phyloP scores from a whole-genome alignment of 2,888 invertebrate genomes.

The Venusia cambrica region DNA sequence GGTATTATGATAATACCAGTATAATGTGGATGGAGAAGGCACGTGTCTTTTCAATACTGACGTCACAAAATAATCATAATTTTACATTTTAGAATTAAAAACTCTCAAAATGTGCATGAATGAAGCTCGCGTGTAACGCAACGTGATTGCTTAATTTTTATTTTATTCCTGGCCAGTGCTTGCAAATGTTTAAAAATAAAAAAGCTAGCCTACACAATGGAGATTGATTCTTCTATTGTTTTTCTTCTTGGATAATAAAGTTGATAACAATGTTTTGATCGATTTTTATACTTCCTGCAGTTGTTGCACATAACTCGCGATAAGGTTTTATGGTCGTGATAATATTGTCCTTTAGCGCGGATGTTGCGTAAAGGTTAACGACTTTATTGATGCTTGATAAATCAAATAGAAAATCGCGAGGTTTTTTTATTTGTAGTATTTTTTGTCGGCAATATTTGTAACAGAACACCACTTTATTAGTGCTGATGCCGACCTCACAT shows the following conservation, averaged over 20 bases:
- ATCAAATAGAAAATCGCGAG: constrained; percentile 23
- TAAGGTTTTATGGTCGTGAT: constrained; percentile 31
- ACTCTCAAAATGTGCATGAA: constrained; percentile 47
- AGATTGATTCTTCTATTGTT: constrained; percentile 67
- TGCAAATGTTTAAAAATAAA: constrained; percentile 46
- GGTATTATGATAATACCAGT: constrained; percentile 5
- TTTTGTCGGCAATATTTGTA: too few relatives aligned
- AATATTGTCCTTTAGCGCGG: constrained; percentile 20
- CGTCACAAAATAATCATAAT: constrained; percentile 25
- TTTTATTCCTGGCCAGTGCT: constrained; percentile 40
- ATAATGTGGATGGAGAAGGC: constrained; percentile 2
- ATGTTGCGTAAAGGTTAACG: constrained; percentile 39
- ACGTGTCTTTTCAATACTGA: constrained; percentile 16
- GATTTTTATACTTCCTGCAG: constrained; percentile 63
- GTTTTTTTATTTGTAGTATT: too few relatives aligned
- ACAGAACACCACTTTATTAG: too few relatives aligned
- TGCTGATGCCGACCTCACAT: too few relatives aligned
- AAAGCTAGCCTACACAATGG: constrained; percentile 59
- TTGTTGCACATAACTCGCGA: constrained; percentile 44
- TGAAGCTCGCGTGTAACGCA: constrained; percentile 44
- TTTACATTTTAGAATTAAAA: constrained; percentile 51
- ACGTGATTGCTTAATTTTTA: constrained; percentile 54
- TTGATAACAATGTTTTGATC: constrained; percentile 52
- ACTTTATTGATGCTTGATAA: constrained; percentile 21
- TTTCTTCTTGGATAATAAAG: constrained; percentile 49